A percentile compares a stretch with the other conserved stretches of the same genome.
These are phyloP conservation scores for Plemyria rubiginata DNA, from an alignment of 2,888 invertebrate genomes.

Conservation along the genomic window DNA sequence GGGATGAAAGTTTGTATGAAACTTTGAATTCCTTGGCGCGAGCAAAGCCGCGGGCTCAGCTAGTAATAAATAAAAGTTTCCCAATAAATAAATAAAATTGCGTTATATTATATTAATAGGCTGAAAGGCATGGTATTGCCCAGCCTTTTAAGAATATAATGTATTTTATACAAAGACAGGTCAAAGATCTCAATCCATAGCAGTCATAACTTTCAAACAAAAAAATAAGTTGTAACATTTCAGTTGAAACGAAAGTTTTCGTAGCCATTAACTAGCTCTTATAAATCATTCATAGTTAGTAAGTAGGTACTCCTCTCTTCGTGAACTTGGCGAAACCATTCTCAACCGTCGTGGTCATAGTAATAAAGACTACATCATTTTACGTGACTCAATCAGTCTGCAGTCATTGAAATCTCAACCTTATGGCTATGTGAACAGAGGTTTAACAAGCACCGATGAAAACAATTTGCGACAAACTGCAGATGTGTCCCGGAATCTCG, in stretches of 20 bases:
- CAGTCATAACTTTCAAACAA: neutral
- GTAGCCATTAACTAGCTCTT: neutral
- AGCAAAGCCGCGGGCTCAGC: no score
- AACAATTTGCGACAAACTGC: slow-evolving; percentile 1
- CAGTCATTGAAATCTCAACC: slow-evolving; percentile 14
- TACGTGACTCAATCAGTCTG: neutral
- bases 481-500: slow-evolving; percentile 18
- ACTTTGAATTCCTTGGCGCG: no score
- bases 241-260: neutral
- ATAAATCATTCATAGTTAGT: neutral
- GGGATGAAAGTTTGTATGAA: no score
- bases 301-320: neutral
- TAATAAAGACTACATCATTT: neutral
- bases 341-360: slow-evolving; percentile 4
- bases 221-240: neutral
- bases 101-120: no score
- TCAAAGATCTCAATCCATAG: neutral
- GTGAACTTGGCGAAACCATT: slow-evolving; percentile 1
- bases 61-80: no score
- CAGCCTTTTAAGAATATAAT: no score
- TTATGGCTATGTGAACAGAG: slow-evolving; percentile 4
- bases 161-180: neutral
- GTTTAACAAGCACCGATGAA: neutral
- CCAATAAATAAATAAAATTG: no score
- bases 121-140: no score